These are phyloP conservation scores for Denticeps clupeoides DNA, from an alignment of 2,797 vertebrate species.

Conservation along the genomic window DNA sequence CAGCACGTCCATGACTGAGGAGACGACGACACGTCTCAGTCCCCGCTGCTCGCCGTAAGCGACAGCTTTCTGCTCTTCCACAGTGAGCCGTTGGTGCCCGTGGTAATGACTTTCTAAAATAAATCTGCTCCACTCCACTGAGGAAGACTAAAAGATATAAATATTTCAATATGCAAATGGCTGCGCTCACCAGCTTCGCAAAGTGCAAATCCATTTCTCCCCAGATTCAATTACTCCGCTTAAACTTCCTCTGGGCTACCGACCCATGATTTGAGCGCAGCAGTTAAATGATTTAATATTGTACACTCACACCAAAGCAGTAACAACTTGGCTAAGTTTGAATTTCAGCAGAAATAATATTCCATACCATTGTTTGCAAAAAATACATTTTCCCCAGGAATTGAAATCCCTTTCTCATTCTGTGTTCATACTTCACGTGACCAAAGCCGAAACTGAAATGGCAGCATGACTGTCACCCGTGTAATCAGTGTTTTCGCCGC, in stretches of 20 bases:
- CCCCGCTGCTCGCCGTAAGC: neutral
- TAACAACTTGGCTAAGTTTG: neutral
- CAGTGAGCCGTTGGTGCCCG: neutral
- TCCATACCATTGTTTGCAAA: too few relatives aligned
- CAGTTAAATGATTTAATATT: conserved; percentile 18
- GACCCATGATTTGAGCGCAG: conserved; percentile 23
- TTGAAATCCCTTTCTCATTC: too few relatives aligned
- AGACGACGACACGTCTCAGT: conserved; percentile 6
- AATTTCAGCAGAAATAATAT: too few relatives aligned
- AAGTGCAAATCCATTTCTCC: conserved; percentile 37
- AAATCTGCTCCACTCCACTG: conserved; percentile 28
- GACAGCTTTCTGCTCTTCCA: neutral
- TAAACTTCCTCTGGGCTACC: conserved; percentile 24
- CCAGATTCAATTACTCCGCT: conserved; percentile 30
- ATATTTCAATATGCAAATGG: conserved; percentile 44
- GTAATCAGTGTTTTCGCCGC: too few relatives aligned
- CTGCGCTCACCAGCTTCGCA: conserved; percentile 30
- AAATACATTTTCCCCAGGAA: too few relatives aligned
- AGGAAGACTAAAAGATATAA: conserved; percentile 34
- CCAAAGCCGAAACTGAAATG: too few relatives aligned
- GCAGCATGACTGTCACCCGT: too few relatives aligned
- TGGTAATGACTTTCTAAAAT: conserved; percentile 39
- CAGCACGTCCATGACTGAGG: conserved; percentile 19
- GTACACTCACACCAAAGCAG: conserved; percentile 15
- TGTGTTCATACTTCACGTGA: too few relatives aligned